A percentile compares a stretch with the other conserved stretches of the same genome.
Conservation (phyloP, 2,888 invertebrate species). For the Portevinia maculata region DNA sequence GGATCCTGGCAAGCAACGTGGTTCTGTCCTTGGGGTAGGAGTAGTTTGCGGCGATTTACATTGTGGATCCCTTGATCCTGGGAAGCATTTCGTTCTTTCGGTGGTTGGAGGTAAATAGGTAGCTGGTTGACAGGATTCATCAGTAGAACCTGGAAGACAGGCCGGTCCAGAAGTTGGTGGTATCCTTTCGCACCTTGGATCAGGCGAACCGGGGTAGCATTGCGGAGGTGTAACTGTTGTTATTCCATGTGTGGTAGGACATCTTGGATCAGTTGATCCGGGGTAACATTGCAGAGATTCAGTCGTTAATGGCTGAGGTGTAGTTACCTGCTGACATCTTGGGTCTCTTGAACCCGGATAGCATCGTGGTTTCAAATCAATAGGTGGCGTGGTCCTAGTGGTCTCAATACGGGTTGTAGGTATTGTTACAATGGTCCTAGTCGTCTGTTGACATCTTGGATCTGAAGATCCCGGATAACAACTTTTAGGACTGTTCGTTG, state of each 20-base stretch:
- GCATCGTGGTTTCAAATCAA: constrained; percentile 62
- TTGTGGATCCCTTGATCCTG: constrained; percentile 80
- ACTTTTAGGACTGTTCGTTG: constrained; percentile 26
- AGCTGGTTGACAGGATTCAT: neutral
- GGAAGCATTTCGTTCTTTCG: constrained; percentile 75
- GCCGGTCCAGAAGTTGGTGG: constrained; percentile 57
- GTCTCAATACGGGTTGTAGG: constrained; percentile 65
- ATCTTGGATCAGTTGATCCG: constrained; percentile 69
- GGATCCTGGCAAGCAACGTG: neutral
- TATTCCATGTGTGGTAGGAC: constrained; percentile 26
- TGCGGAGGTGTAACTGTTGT: too few species aligned
- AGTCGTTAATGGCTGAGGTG: constrained; percentile 10
- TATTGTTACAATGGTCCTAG: constrained; percentile 76
- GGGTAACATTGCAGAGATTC: constrained; percentile 79
- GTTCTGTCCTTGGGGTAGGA: neutral
- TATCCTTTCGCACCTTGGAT: constrained; percentile 78
- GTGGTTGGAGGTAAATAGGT: constrained; percentile 75
- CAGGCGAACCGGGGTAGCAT: constrained; percentile 77
- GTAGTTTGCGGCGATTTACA: constrained; percentile 79
- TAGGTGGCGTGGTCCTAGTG: constrained; percentile 26
- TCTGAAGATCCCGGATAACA: constrained; percentile 76
- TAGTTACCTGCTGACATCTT: constrained; percentile 53
- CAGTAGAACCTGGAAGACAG: constrained; percentile 78
- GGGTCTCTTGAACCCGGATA: constrained; percentile 58
- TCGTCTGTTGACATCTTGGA: constrained; percentile 25